Evolutionary conservation across 2,113 vertebrate species (phyloP).

Genomic region (Peucedramus taeniatus): DNA sequence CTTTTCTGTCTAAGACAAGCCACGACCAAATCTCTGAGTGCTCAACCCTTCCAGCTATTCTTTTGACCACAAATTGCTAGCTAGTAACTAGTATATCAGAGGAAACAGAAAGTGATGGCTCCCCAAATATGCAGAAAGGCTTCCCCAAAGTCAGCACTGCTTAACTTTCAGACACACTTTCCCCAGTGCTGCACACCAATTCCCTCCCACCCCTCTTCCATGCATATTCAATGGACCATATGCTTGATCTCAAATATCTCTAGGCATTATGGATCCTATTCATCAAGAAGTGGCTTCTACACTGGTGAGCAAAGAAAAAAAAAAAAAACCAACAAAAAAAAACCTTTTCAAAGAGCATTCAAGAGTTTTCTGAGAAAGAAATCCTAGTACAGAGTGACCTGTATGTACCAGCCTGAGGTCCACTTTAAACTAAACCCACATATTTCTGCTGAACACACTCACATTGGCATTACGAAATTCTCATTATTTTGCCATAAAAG

Average conservation of each 20-base stretch:
- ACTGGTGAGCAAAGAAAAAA: neutral
- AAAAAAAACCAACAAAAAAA: neutral
- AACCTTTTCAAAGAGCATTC: slow-evolving; percentile 21
- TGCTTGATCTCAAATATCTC: slow-evolving; percentile 54
- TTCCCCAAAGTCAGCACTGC: neutral
- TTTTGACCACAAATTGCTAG: neutral
- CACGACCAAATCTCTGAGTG: neutral
- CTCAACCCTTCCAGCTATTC: neutral
- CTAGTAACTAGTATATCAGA: neutral
- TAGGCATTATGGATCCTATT: slow-evolving; percentile 38
- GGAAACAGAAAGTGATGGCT: neutral
- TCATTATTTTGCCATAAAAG: slow-evolving; percentile 26
- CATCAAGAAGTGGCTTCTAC: slow-evolving; percentile 39
- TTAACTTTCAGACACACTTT: neutral
- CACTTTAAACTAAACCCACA: neutral
- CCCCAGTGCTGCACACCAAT: neutral
- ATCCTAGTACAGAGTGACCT: neutral
- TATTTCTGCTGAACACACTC: neutral
- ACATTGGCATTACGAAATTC: neutral
- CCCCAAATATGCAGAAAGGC: neutral
- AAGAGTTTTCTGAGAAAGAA: slow-evolving; percentile 17
- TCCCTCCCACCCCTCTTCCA: neutral
- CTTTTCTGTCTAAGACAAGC: neutral
- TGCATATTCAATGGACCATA: slow-evolving; percentile 61
- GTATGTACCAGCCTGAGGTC: neutral